Evolutionary conservation across 1,140 invertebrate species (phyloP).

Genomic region (Lethrus apterus): DNA sequence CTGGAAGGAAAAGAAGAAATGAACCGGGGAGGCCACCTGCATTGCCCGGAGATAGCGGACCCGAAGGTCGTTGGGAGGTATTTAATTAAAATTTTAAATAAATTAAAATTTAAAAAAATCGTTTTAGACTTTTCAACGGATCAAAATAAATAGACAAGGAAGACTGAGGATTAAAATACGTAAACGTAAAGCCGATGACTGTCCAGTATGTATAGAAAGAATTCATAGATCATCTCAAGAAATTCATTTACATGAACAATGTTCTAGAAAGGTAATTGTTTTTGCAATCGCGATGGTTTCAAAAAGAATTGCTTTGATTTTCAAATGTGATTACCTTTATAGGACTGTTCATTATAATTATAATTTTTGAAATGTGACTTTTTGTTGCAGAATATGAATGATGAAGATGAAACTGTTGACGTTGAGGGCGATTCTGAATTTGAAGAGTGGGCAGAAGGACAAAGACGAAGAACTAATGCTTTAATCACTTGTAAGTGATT

Average conservation of each 20-base stretch:
- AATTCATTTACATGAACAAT: constrained; percentile 64
- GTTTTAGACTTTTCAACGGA: constrained; percentile 65
- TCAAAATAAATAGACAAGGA: constrained; percentile 72
- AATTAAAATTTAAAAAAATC: constrained; percentile 3
- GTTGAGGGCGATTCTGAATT: constrained; percentile 45
- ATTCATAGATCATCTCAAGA: constrained; percentile 56
- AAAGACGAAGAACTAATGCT: constrained; percentile 23
- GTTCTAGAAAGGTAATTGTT: constrained; percentile 47
- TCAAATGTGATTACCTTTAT: no score
- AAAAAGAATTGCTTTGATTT: no score
- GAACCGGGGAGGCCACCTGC: constrained; percentile 42
- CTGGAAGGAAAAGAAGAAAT: constrained; percentile 43
- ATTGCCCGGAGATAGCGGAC: constrained; percentile 46
- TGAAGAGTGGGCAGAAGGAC: constrained; percentile 38
- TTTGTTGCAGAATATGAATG: constrained; percentile 25
- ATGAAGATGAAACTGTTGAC: constrained; percentile 49
- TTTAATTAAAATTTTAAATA: constrained; percentile 9
- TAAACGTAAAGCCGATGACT: constrained; percentile 66
- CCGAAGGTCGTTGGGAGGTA: constrained; percentile 69
- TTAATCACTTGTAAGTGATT: constrained; percentile 3
- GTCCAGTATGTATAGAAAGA: constrained; percentile 71
- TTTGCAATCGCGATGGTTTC: no score
- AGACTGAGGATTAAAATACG: constrained; percentile 48
- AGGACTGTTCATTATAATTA: neutral
- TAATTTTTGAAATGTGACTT: constrained; percentile 7